A percentile compares a stretch with the other conserved stretches of the same genome.
These are phyloP conservation scores for Sparus aurata DNA, from an alignment of 2,797 vertebrate species.

Conservation along the genomic window DNA sequence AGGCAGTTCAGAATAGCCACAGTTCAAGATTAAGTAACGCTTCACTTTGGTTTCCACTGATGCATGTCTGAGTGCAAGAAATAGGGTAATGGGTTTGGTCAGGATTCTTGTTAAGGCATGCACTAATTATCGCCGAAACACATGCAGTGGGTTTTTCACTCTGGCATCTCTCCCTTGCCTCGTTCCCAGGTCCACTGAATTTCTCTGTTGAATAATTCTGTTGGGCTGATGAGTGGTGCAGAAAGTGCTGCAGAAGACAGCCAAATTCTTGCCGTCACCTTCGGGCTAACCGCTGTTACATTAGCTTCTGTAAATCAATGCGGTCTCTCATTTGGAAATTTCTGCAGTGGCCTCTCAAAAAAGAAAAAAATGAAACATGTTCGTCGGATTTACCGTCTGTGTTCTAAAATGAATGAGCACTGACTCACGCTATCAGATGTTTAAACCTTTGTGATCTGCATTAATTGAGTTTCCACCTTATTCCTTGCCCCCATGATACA, in stretches of 20 bases:
- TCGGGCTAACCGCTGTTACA: background rate
- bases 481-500: background rate
- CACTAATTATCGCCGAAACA: slow-evolving; percentile 39
- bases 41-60: slow-evolving; percentile 44
- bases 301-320: slow-evolving; percentile 5
- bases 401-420: background rate
- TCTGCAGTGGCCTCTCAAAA: background rate
- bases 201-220: background rate
- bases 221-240: background rate
- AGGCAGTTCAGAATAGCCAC: slow-evolving; percentile 21
- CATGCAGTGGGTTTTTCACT: slow-evolving; percentile 2
- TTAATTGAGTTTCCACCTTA: too few relatives aligned
- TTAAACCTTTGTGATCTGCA: background rate
- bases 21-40: slow-evolving; percentile 35
- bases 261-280: background rate
- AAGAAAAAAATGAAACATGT: background rate
- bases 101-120: slow-evolving; percentile 33
- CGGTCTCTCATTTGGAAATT: background rate
- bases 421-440: background rate
- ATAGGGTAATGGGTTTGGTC: slow-evolving; percentile 51
- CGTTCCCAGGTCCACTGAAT: background rate
- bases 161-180: background rate
- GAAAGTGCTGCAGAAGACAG: background rate
- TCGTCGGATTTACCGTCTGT: background rate
- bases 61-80: slow-evolving; percentile 50